Evolutionary conservation across 2,113 vertebrate species (phyloP).

Genomic region (Cyprinodon brontotheroides): DNA sequence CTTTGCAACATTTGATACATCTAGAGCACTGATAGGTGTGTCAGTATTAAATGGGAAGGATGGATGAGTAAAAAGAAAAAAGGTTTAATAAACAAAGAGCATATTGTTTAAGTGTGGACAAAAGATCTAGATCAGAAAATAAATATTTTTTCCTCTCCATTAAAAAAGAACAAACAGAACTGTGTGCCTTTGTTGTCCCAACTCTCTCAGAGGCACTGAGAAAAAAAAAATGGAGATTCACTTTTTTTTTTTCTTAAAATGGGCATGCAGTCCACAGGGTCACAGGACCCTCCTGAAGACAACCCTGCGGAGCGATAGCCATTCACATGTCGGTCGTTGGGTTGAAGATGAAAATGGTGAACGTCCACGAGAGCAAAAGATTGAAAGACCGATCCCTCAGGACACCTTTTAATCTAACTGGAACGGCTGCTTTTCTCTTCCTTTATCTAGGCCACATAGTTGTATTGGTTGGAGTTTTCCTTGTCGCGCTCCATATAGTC

Average conservation of each 20-base stretch:
- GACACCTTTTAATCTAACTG: slow-evolving; percentile 81
- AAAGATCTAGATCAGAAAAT: slow-evolving; percentile 77
- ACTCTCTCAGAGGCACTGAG: slow-evolving; percentile 70
- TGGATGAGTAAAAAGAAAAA: slow-evolving; percentile 56
- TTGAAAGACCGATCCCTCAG: slow-evolving; percentile 83
- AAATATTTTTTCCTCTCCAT: slow-evolving; percentile 75
- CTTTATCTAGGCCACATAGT: slow-evolving; percentile 92
- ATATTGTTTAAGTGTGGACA: slow-evolving; percentile 63
- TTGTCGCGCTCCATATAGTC: slow-evolving; percentile 99
- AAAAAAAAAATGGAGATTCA: slow-evolving; percentile 83
- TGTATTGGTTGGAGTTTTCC: slow-evolving; percentile 99
- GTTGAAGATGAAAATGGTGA: slow-evolving; percentile 85
- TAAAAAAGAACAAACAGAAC: slow-evolving; percentile 60
- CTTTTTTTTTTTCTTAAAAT: slow-evolving; percentile 77
- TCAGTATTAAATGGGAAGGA: slow-evolving; percentile 62
- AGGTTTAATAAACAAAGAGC: slow-evolving; percentile 63
- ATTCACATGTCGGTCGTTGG: slow-evolving; percentile 87
- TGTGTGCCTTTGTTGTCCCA: slow-evolving; percentile 66
- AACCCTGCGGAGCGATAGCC: slow-evolving; percentile 84
- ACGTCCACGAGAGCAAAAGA: slow-evolving; percentile 86
- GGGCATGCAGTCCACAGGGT: slow-evolving; percentile 91
- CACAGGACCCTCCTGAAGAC: slow-evolving; percentile 81
- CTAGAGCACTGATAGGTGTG: slow-evolving; percentile 62
- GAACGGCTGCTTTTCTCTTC: slow-evolving; percentile 68
- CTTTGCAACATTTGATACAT: slow-evolving; percentile 54